Percentiles rank a stretch among this genome's conserved stretches.
Conservation (phyloP, 1,140 invertebrate species). For the Branchinecta lynchi region DNA sequence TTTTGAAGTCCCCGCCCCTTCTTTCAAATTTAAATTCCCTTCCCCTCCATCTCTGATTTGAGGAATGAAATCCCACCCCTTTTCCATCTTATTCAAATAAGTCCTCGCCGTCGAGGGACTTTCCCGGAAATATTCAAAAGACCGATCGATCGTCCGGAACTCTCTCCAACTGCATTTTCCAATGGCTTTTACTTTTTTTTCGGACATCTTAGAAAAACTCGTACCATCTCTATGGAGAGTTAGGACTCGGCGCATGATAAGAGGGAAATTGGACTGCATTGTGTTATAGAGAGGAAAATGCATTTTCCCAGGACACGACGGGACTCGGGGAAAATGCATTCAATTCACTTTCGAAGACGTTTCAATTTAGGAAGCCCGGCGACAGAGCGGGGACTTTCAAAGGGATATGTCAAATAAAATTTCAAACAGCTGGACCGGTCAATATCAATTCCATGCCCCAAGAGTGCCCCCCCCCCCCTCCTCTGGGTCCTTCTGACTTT, state of each 20-base stretch:
- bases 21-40: not conserved
- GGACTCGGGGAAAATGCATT: no score
- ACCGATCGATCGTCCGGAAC: no score
- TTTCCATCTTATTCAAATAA: conserved; percentile 7
- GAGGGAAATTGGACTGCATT: not conserved
- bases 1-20: no score
- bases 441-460: not conserved
- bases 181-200: not conserved
- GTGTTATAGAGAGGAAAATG: not conserved
- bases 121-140: conserved; percentile 3
- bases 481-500: not conserved
- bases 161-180: not conserved
- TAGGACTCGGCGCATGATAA: not conserved
- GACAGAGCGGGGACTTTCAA: not conserved
- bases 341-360: not conserved
- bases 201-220: not conserved
- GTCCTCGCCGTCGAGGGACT: not conserved
- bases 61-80: not conserved
- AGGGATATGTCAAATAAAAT: conserved; percentile 1
- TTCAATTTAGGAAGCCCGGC: not conserved
- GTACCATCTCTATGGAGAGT: conserved; percentile 1
- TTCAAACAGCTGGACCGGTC: conserved; percentile 1
- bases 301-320: no score
- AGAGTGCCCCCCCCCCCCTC: no score
- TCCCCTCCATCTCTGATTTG: not conserved